phyloP scores from a whole-genome alignment of 2,113 vertebrate genomes.

The Eira barbara region DNA sequence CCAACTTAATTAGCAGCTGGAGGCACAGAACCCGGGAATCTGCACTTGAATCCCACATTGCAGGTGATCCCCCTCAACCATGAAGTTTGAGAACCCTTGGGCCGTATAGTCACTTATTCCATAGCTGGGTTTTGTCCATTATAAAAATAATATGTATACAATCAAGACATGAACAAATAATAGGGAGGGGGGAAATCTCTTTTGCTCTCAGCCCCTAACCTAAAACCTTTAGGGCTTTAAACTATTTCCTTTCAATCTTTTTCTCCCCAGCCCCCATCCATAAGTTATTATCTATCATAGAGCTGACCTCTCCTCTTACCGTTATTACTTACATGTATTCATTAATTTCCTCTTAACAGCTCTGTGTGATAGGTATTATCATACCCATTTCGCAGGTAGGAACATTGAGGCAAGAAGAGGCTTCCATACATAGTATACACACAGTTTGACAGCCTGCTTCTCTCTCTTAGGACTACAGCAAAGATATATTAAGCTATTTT shows the following conservation, averaged over 20 bases:
- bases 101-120: background rate
- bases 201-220: background rate
- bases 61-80: background rate
- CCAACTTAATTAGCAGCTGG: background rate
- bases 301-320: background rate
- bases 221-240: background rate
- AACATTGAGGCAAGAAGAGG: background rate
- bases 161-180: background rate
- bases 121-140: background rate
- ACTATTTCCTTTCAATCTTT: background rate
- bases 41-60: background rate
- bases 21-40: background rate
- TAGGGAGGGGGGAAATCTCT: background rate
- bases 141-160: background rate
- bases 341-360: background rate
- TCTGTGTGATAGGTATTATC: background rate
- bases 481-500: background rate
- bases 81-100: background rate
- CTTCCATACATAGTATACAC: background rate
- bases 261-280: fast-evolving
- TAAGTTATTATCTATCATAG: background rate
- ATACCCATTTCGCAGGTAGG: background rate
- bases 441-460: too few relatives aligned
- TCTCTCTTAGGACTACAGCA: background rate
- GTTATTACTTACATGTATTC: background rate